Conservation (phyloP, 2,888 invertebrate genomes). For the Amphipyra berbera region DNA sequence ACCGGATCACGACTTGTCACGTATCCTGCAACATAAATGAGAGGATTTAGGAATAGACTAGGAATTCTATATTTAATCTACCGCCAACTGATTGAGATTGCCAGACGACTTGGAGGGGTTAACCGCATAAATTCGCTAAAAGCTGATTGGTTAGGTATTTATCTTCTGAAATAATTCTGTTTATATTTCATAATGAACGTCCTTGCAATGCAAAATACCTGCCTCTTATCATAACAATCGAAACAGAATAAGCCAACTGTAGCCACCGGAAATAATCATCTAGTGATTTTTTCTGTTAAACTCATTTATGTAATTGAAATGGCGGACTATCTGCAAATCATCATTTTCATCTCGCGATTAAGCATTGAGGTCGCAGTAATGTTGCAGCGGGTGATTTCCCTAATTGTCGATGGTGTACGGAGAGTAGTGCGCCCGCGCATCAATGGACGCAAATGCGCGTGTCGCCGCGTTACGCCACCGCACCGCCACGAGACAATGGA, state of each 20-base stretch:
- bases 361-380: constrained; percentile 81
- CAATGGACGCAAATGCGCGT: constrained; percentile 86
- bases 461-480: constrained; percentile 84
- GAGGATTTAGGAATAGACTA: no score
- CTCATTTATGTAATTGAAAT: constrained; percentile 83
- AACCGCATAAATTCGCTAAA: no score
- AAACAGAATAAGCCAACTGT: constrained; percentile 74
- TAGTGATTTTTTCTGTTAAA: constrained; percentile 77
- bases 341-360: constrained; percentile 84
- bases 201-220: constrained; percentile 75
- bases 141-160: no score
- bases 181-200: constrained; percentile 55
- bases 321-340: constrained; percentile 77
- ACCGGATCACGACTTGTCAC: constrained; percentile 90
- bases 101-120: neutral
- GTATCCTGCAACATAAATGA: constrained; percentile 77
- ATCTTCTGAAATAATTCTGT: constrained; percentile 2
- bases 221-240: constrained; percentile 70
- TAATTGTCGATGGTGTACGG: constrained; percentile 70
- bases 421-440: constrained; percentile 70
- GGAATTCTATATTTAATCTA: no score
- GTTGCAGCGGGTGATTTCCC: constrained; percentile 78
- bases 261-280: constrained; percentile 85
- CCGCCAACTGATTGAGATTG: no score
- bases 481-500: constrained; percentile 78